Conservation (phyloP, 2,113 vertebrate genomes). For the Phodopus roborovskii region DNA sequence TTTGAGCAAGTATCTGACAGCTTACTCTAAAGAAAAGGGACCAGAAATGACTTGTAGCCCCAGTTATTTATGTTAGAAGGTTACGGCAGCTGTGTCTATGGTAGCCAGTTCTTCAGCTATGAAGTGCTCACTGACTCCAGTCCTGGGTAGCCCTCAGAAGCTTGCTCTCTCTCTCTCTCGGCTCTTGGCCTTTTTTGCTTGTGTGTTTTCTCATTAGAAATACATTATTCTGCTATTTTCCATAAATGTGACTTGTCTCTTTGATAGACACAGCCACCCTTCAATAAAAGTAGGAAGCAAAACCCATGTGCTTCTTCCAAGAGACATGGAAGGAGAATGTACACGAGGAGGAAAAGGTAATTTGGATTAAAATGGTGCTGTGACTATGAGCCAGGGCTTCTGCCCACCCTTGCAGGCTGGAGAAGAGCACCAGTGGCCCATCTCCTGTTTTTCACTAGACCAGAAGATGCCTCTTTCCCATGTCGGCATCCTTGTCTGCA, state of each 20-base stretch:
- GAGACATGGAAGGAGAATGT: background rate
- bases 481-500: background rate
- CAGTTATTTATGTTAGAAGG: background rate
- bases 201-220: background rate
- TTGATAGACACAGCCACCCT: background rate
- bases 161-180: rapidly evolving
- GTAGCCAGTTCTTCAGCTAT: background rate
- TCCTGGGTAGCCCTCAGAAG: background rate
- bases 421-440: background rate
- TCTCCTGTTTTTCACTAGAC: background rate
- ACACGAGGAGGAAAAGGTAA: background rate
- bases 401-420: background rate
- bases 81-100: background rate
- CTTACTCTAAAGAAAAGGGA: background rate
- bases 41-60: background rate
- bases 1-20: background rate
- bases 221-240: background rate
- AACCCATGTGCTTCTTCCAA: background rate
- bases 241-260: background rate
- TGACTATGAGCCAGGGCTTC: background rate
- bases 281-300: conserved; percentile 13
- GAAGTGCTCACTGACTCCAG: background rate
- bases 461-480: background rate
- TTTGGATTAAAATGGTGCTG: background rate
- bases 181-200: background rate